Base-by-base conservation (phyloP, 1,140 invertebrate species). In the Halictus rubicundus region DNA sequence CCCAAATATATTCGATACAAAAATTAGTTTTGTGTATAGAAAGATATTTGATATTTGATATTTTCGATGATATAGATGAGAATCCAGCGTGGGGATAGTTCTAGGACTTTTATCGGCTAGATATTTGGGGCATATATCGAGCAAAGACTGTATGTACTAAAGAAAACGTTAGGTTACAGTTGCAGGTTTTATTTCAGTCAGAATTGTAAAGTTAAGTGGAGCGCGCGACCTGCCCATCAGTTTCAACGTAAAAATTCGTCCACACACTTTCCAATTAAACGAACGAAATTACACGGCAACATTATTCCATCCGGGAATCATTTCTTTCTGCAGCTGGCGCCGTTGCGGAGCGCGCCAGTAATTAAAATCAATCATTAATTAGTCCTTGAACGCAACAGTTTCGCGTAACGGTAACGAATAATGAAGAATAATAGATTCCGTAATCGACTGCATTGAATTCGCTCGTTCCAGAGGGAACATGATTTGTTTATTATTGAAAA, bases 361-460 rank as follows among this genome's bases (percentile, higher is more conserved):
- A 60, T 59, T 46, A 42, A 76, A 69, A 68, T 68, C 68, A 69
- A 68, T 68, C 49, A 69, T 68, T 69, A 46, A 54, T 69, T 69
- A 76, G 59, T 39, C 54, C 65, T 60, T 54, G 65, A 69, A 76
- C 52, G 52, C 73, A 76, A 76, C 65, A 76, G 74, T 76, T 69
- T 68, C 54, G 65, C 10, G 39, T 46, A 69, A 69, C 59, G n/a
- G 65, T 16, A 46, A 69, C 54, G 19, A 68, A 60, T 68, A 69
- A 68, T 46, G 65, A 76, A 76, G 74, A 76, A 76, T 69, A 69
- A 76, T 69, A 27, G 65, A 39, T 27, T 16, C 68, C 14, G 74
- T 76, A 76, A 60, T 69, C 54, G 74, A 37, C 21, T 19, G 23
- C 54, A 46, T 60, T 76, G 73, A 76, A 76, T 76, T 68, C 52